phyloP scores from a whole-genome alignment of 2,888 invertebrate genomes.

The Cryptus viduatorius region DNA sequence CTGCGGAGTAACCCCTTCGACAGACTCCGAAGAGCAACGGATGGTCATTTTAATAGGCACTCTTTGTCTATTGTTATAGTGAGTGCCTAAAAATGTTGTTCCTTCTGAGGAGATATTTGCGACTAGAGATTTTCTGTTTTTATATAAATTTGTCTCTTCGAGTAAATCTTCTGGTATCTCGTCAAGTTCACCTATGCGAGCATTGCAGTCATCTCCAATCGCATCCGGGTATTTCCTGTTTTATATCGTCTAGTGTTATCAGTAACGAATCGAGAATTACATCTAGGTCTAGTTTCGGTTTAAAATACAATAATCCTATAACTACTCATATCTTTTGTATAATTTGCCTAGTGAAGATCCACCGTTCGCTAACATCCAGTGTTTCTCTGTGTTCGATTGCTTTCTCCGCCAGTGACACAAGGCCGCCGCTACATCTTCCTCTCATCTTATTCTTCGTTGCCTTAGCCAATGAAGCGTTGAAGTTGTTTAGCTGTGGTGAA shows the following conservation, averaged over 20 bases:
- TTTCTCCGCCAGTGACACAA: background rate
- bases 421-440: slow-evolving; percentile 4
- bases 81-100: no score
- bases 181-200: slow-evolving; percentile 19
- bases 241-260: background rate
- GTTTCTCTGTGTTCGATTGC: background rate
- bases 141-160: background rate
- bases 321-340: slow-evolving; percentile 7
- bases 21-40: no score
- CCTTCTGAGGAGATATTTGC: background rate
- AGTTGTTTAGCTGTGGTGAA: background rate
- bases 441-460: slow-evolving; percentile 17
- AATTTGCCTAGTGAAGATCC: slow-evolving; percentile 1
- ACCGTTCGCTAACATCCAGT: background rate
- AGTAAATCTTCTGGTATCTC: slow-evolving; percentile 1
- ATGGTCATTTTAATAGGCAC: no score
- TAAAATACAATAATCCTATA: slow-evolving; percentile 18
- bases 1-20: no score
- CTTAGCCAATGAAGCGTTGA: background rate
- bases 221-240: background rate
- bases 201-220: slow-evolving; percentile 14
- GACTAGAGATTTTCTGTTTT: slow-evolving; percentile 2
- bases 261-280: background rate
- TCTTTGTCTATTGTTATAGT: no score
- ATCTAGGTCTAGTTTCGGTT: slow-evolving; percentile 2